Evolutionary conservation across 2,113 vertebrate species (phyloP), one percentile per base, ranked within the genome.

Genomic region (Dolichallabes microphthalmus): DNA sequence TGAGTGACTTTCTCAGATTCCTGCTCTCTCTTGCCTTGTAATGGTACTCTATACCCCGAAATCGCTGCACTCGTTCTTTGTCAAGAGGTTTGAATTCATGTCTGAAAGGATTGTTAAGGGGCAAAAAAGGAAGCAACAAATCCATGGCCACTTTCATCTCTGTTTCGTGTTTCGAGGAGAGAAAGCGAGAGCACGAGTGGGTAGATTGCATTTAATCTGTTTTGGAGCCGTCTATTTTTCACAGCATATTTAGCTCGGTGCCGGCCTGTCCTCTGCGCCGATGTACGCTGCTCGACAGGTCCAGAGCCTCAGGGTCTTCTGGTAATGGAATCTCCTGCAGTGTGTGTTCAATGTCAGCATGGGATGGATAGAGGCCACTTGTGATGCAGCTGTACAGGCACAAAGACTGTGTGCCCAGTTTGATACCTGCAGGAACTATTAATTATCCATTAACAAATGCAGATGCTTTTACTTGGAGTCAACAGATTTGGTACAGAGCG

Each of bases 251-350:
- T 81, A 86, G 55, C 85, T 74, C 45, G 17, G 39, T 39, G 45
- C 77, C 30, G 52, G 60, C 61, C 27, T 73, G 64, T 80, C 52
- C 52, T 80, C 55, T 68, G 50, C 30, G 61, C 74, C 39, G 61
- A 66, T 84, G 84, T 39, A 57, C 83, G 17, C 45, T 20, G 35
- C 73, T 78, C 75, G 27, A 50, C 60, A 61, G 76, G 84, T 66
- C 52, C 77, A 55, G 77, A 22, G 57, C 84, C 78, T 73, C 39
- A 27, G 77, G 84, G 84, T 77, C 66, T 60, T 30, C 2, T 52
- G 66, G 39, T 85, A 85, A 85, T 85, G 84, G 84, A 85, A 85
- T 80, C 66, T 85, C 84, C 84, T 73, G 61, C 57, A 61, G 84
- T 73, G 84, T 52, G 35, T 80, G 64, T 80, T 80, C 75, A 85